Conservation (phyloP, 35 echinoderm and acorn worm species). For the Ophiothrix spiculata region DNA sequence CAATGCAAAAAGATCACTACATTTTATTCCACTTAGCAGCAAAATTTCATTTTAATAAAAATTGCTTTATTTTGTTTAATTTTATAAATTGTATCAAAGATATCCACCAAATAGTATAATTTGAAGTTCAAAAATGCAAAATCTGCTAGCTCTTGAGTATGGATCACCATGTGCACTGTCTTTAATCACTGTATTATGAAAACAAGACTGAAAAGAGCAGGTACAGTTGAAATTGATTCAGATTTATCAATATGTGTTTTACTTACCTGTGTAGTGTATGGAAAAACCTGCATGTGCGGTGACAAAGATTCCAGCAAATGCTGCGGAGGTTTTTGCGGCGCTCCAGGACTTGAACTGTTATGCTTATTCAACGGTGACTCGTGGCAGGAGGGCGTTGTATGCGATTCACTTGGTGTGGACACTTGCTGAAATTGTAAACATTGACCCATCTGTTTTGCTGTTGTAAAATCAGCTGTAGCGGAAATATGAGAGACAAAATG, state of each 20-base stretch:
- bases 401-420: slow-evolving; percentile 28
- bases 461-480: slow-evolving; percentile 20
- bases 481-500: not conserved
- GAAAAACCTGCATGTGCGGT: not conserved
- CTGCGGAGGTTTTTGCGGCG: slow-evolving; percentile 7
- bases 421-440: slow-evolving; percentile 27
- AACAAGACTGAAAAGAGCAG: no score
- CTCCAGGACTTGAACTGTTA: slow-evolving; percentile 3
- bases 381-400: slow-evolving; percentile 26
- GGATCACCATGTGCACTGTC: no score
- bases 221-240: no score
- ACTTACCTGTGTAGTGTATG: not conserved
- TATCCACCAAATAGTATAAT: no score
- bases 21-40: no score
- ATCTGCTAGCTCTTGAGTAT: no score
- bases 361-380: slow-evolving; percentile 31
- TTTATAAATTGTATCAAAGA: no score
- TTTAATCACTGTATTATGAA: no score
- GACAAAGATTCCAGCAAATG: slow-evolving; percentile 7
- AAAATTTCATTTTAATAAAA: no score
- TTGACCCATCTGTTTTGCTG: slow-evolving; percentile 30
- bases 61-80: no score
- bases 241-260: not conserved
- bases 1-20: no score
- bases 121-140: no score